Conservation (phyloP, 2,113 vertebrate species). For the Tyto alba region DNA sequence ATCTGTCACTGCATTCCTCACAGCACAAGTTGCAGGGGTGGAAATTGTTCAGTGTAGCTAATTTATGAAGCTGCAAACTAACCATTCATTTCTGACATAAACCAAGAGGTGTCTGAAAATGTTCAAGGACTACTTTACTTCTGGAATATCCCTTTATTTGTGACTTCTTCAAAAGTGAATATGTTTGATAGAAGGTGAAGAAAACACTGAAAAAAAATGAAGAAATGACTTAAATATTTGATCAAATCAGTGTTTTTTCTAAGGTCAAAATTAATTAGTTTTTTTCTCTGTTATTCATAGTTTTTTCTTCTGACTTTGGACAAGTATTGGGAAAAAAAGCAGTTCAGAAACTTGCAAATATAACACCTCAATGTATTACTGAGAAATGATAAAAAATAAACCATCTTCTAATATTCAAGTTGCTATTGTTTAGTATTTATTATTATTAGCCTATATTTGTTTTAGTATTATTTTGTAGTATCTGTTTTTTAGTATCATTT, state of each 20-base stretch:
- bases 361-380: neutral
- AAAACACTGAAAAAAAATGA: neutral
- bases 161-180: neutral
- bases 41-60: constrained; percentile 68
- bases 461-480: neutral
- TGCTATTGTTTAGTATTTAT: neutral
- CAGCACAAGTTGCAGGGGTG: constrained; percentile 70
- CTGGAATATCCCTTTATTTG: neutral
- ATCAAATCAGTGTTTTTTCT: neutral
- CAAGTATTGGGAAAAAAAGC: neutral
- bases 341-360: neutral
- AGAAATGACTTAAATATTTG: neutral
- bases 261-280: neutral
- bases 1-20: constrained; percentile 83
- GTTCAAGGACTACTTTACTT: neutral
- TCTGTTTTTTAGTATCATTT: neutral
- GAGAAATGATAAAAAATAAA: neutral
- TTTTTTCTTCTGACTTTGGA: neutral
- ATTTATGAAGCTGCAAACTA: constrained; percentile 70
- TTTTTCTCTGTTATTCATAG: neutral
- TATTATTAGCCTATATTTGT: neutral
- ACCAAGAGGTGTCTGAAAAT: constrained; percentile 42
- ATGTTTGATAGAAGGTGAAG: neutral
- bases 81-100: constrained; percentile 61
- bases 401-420: neutral